Evolutionary conservation across 2,113 vertebrate genomes (phyloP), one percentile per base, ranked within the genome.

Genomic region (Python bivittatus): DNA sequence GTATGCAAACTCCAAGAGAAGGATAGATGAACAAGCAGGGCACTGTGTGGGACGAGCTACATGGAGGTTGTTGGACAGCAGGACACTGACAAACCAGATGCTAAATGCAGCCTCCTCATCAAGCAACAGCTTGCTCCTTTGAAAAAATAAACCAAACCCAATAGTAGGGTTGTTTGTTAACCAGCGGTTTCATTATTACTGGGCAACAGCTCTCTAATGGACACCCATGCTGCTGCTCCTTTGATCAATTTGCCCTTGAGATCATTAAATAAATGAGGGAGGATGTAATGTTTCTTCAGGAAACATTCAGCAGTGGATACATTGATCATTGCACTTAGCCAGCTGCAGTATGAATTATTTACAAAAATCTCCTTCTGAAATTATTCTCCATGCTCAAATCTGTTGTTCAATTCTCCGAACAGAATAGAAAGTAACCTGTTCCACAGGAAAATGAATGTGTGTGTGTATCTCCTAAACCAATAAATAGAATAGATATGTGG

Each of bases 231-330:
- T 92, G 88, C 42, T 0, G 91, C 88, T 94, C 92, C 96, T 95
- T 96, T 96, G 95, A 96, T 95, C 96, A 95, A 96, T 96, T 96
- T 94, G 64, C 89, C 92, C 79, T 90, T 88, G 92, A 95, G 93
- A 95, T 93, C 95, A 95, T 95, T 94, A 96, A 95, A 94, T 88
- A 96, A 97, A 96, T 94, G 96, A 96, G 92, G 92, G 89, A 96
- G 96, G 96, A 96, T 95, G 94, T 95, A 94, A 96, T 94, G 95
- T 94, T 96, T 95, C 92, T 96, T 91, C 95, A 96, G 95, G 95
- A 96, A 96, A 90, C 91, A 79, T 96, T 96, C 94, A 94, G 92
- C 91, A 90, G 94, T 85, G 53, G 94, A 93, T 96, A 87, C 95
- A 96, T 93, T 91, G 95, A 96, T 96, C 94, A 89, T 85, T 4